phyloP scores from a whole-genome alignment of 2,797 vertebrate species.

The Onychomys torridus region DNA sequence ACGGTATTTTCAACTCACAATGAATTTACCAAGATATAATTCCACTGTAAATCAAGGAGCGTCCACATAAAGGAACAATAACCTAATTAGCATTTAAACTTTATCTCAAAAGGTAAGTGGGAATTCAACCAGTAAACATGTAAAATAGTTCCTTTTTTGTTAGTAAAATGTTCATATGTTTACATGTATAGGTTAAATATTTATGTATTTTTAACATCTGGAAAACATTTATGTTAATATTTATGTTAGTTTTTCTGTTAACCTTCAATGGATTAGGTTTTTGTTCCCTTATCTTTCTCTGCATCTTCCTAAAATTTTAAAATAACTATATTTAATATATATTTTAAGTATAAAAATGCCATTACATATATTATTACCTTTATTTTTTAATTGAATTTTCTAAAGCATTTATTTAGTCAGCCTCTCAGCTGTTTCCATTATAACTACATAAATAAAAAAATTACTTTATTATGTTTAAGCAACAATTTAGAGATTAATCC shows the following conservation, averaged over 20 bases:
- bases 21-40: not conserved
- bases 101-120: slow-evolving; percentile 8
- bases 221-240: not conserved
- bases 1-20: not conserved
- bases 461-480: slow-evolving; percentile 18
- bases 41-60: not conserved
- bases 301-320: not conserved
- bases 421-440: not conserved
- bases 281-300: not conserved
- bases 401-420: slow-evolving; percentile 9
- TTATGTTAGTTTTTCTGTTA: not conserved
- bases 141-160: slow-evolving; percentile 1
- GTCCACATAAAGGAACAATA: not conserved
- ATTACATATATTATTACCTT: not conserved
- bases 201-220: not conserved
- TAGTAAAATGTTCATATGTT: not conserved
- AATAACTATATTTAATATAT: not conserved
- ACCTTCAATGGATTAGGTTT: not conserved
- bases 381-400: not conserved
- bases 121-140: not conserved
- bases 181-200: not conserved
- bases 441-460: not conserved
- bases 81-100: not conserved
- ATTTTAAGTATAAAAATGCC: not conserved
- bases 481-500: slow-evolving; percentile 27